These are phyloP conservation scores for Tipula helvola DNA, from an alignment of 2,888 invertebrate species.

Conservation along the genomic window DNA sequence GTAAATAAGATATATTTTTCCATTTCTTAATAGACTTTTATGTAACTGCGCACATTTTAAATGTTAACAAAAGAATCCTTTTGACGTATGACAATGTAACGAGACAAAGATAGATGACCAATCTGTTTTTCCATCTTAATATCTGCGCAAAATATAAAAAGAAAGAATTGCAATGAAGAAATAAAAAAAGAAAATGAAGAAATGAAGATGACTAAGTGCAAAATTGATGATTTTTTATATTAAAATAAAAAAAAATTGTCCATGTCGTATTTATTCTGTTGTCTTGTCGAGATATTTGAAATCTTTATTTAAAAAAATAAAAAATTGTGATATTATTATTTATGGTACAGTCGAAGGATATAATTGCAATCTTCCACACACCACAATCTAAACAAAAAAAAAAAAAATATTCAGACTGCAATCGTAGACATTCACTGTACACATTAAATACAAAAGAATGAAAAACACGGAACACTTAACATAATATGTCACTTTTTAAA, in stretches of 20 bases:
- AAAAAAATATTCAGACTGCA: background rate
- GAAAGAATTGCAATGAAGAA: background rate
- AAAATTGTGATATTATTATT: background rate
- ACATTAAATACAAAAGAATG: background rate
- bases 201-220: background rate
- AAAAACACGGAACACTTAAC: background rate
- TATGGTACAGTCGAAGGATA: background rate
- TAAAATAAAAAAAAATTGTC: background rate
- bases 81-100: background rate
- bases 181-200: background rate
- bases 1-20: background rate
- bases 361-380: background rate
- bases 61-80: background rate
- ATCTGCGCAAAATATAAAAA: background rate
- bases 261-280: background rate
- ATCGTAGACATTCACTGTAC: background rate
- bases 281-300: slow-evolving; percentile 4
- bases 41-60: background rate
- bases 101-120: background rate
- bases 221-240: background rate
- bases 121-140: background rate
- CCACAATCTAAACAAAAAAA: background rate
- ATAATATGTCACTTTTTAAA: background rate
- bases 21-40: background rate
- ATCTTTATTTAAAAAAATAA: background rate